Evolutionary conservation across 2,888 invertebrate species (phyloP).

Genomic region (Drosophila putrida): DNA sequence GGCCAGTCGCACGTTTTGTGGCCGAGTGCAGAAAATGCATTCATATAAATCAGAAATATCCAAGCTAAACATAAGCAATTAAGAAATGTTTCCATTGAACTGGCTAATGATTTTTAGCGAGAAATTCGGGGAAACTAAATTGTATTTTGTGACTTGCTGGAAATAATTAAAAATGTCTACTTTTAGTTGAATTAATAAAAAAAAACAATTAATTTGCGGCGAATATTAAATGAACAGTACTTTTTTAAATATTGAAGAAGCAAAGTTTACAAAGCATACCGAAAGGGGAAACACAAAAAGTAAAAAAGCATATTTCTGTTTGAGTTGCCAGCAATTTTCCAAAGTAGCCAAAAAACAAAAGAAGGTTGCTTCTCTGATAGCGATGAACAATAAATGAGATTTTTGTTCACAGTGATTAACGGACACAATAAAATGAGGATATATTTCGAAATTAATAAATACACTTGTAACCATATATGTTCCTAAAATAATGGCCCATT

Average conservation of each 20-base stretch:
- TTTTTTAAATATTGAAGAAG: conserved; percentile 26
- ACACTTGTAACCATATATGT: no score
- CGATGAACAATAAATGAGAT: conserved; percentile 41
- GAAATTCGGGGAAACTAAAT: conserved; percentile 31
- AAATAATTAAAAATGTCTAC: conserved; percentile 29
- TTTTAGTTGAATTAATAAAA: conserved; percentile 11
- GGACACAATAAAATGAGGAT: background rate
- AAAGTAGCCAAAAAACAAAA: conserved; percentile 28
- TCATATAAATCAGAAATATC: conserved; percentile 45
- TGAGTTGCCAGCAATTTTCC: conserved; percentile 51
- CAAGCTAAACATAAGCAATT: conserved; percentile 56
- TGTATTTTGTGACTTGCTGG: conserved; percentile 39
- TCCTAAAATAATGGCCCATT: background rate
- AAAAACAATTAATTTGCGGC: conserved; percentile 14
- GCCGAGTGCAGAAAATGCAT: conserved; percentile 27
- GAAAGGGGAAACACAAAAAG: conserved; percentile 17
- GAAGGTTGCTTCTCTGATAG: conserved; percentile 26
- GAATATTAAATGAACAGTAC: conserved; percentile 35
- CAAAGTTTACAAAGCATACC: conserved; percentile 42
- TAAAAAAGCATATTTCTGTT: conserved; percentile 28
- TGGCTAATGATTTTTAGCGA: background rate
- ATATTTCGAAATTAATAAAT: no score
- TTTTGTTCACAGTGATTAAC: conserved; percentile 21
- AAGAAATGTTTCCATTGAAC: conserved; percentile 36
- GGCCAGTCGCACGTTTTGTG: conserved; percentile 31